These are phyloP conservation scores for Hoplias malabaricus DNA, from an alignment of 2,113 vertebrate genomes.

Conservation along the genomic window DNA sequence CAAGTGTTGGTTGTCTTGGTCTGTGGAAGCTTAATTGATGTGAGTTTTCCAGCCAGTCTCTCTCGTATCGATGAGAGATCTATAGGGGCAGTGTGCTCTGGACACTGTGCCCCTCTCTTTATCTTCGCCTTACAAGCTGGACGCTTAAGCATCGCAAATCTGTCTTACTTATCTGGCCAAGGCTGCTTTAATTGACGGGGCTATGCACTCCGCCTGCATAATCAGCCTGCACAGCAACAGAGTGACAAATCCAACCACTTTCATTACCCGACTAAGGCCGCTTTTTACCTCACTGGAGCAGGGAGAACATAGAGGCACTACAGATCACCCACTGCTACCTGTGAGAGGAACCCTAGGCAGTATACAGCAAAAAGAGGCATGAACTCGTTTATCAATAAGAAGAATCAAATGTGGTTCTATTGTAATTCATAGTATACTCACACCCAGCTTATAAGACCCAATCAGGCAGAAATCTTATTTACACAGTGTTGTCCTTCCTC, in stretches of 20 bases:
- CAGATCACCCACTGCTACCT: background rate
- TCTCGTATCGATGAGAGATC: constrained; percentile 4
- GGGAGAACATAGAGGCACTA: background rate
- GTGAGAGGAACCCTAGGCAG: too few relatives aligned
- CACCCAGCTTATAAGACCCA: too few relatives aligned
- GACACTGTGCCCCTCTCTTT: background rate
- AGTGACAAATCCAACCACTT: constrained; percentile 18
- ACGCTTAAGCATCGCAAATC: background rate
- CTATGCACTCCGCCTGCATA: constrained; percentile 19
- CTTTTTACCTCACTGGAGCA: background rate
- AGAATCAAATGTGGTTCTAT: too few relatives aligned
- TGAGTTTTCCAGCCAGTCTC: constrained; percentile 17
- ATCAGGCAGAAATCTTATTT: too few relatives aligned
- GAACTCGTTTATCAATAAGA: background rate
- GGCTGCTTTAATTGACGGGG: constrained; percentile 29
- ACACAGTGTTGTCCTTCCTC: too few relatives aligned
- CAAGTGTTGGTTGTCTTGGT: background rate
- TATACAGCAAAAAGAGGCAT: background rate
- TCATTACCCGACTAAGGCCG: constrained; percentile 1
- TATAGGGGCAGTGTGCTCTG: background rate
- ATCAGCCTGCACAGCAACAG: constrained; percentile 9
- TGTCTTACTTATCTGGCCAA: constrained; percentile 33
- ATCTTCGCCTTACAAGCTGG: background rate
- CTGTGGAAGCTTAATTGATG: constrained; percentile 30
- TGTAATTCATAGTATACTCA: too few relatives aligned